Evolutionary conservation across 2,888 invertebrate genomes (phyloP).

Genomic region (Agriopis marginaria): DNA sequence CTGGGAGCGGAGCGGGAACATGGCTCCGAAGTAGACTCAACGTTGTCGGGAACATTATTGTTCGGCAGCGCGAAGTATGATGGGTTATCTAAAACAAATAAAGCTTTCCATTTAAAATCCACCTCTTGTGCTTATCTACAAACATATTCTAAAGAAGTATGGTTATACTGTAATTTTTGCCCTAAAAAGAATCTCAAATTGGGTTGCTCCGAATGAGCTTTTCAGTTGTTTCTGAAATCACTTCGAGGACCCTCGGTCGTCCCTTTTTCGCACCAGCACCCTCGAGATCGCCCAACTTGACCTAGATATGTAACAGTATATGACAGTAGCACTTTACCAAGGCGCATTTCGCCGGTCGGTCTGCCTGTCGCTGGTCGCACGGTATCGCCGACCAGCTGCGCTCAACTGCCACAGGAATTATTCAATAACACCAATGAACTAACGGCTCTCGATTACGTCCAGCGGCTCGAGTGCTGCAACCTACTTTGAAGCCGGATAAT

Average conservation of each 20-base stretch:
- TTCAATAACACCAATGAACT: slow-evolving; percentile 83
- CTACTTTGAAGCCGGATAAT: slow-evolving; percentile 84
- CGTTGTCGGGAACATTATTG: slow-evolving; percentile 75
- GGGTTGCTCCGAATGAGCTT: slow-evolving; percentile 1
- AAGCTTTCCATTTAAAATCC: slow-evolving; percentile 17
- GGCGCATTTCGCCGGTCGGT: slow-evolving; percentile 53
- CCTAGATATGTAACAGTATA: slow-evolving; percentile 11
- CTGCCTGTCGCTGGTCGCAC: slow-evolving; percentile 46
- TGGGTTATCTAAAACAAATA: slow-evolving; percentile 89
- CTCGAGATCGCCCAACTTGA: slow-evolving; percentile 9
- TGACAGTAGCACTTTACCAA: slow-evolving; percentile 52
- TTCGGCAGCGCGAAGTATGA: slow-evolving; percentile 91
- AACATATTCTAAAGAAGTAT: slow-evolving; percentile 1
- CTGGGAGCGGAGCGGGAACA: slow-evolving; percentile 90
- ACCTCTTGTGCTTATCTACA: not conserved
- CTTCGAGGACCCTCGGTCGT: slow-evolving; percentile 8
- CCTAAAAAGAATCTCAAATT: not conserved
- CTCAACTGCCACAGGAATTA: slow-evolving; percentile 74
- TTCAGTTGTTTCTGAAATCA: slow-evolving; percentile 12
- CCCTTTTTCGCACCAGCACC: slow-evolving; percentile 11
- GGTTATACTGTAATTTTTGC: not conserved
- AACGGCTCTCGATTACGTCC: slow-evolving; percentile 82
- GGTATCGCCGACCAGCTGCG: slow-evolving; percentile 53
- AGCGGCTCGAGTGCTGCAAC: slow-evolving; percentile 75
- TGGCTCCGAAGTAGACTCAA: slow-evolving; percentile 80